Evolutionary conservation across 2,888 invertebrate species (phyloP).

Genomic region (Spodoptera exigua): DNA sequence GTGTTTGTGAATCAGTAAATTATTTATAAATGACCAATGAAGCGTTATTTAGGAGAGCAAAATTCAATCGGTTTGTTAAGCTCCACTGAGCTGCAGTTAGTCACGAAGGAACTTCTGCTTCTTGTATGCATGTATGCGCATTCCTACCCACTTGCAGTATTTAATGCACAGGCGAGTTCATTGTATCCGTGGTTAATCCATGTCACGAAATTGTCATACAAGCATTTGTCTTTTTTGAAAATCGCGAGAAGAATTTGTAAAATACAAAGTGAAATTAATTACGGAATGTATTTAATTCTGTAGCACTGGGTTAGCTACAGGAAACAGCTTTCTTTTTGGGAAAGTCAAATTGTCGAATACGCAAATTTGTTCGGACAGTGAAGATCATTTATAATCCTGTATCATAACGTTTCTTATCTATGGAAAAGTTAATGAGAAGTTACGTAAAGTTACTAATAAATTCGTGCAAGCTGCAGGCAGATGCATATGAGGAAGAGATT

Average conservation of each 20-base stretch:
- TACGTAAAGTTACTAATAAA: conserved; percentile 35
- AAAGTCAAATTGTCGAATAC: conserved; percentile 4
- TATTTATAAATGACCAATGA: conserved; percentile 32
- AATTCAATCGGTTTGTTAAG: conserved; percentile 31
- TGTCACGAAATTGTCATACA: conserved; percentile 1
- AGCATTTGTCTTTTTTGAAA: conserved; percentile 13
- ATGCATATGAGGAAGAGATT: conserved; percentile 47
- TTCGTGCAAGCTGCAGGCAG: conserved; percentile 31
- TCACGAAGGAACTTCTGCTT: conserved; percentile 34
- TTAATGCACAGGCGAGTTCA: conserved; percentile 47
- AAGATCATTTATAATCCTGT: no score
- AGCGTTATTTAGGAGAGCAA: conserved; percentile 45
- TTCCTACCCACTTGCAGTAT: conserved; percentile 54
- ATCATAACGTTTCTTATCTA: no score
- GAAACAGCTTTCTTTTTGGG: conserved; percentile 5
- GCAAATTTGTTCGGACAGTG: neutral
- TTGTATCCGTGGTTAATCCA: conserved; percentile 46
- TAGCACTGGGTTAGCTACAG: no score
- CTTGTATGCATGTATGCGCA: conserved; percentile 46
- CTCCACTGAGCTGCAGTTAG: conserved; percentile 27
- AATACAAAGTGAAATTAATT: conserved; percentile 7
- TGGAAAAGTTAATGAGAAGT: neutral
- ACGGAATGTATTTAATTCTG: conserved; percentile 14
- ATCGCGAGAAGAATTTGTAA: conserved; percentile 20
- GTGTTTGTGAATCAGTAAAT: conserved; percentile 18